A percentile compares a stretch with the other conserved stretches of the same genome.
These are phyloP conservation scores for Cyprinella venusta DNA, from an alignment of 2,797 vertebrate genomes.

Conservation along the genomic window DNA sequence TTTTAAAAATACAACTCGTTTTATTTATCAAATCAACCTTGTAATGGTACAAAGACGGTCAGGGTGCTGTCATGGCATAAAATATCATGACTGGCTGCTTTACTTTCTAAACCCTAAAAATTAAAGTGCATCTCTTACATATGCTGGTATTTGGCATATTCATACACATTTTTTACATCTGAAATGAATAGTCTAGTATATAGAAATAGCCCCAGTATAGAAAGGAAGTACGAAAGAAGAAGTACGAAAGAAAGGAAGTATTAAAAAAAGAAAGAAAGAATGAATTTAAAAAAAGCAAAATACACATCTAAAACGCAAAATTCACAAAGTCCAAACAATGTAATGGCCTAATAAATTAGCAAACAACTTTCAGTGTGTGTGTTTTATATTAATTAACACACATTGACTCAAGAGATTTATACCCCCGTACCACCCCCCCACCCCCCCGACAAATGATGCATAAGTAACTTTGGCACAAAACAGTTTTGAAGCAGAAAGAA, in stretches of 20 bases:
- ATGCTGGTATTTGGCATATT: conserved; percentile 37
- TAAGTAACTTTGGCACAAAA: conserved; percentile 44
- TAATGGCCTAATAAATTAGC: conserved; percentile 3
- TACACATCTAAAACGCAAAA: not conserved
- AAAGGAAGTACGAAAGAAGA: not conserved
- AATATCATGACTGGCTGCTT: not conserved
- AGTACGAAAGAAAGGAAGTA: not conserved
- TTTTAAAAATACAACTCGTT: not conserved
- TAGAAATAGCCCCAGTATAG: not conserved
- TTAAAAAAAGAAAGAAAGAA: not conserved
- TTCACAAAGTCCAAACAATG: not conserved
- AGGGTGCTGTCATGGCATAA: not conserved
- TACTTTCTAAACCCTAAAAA: conserved; percentile 12
- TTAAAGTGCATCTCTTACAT: conserved; percentile 25
- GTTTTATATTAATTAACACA: not conserved
- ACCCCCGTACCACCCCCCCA: too few species aligned
- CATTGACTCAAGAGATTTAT: not conserved
- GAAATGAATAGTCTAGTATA: not conserved
- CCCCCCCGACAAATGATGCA: not conserved
- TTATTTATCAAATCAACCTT: not conserved
- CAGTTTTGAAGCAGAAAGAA: not conserved
- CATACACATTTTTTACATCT: not conserved
- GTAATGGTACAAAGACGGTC: not conserved
- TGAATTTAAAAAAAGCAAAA: not conserved
- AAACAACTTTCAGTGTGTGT: not conserved